These are phyloP conservation scores for Spilogale gracilis DNA, from an alignment of 2,113 vertebrate genomes.

Conservation along the genomic window DNA sequence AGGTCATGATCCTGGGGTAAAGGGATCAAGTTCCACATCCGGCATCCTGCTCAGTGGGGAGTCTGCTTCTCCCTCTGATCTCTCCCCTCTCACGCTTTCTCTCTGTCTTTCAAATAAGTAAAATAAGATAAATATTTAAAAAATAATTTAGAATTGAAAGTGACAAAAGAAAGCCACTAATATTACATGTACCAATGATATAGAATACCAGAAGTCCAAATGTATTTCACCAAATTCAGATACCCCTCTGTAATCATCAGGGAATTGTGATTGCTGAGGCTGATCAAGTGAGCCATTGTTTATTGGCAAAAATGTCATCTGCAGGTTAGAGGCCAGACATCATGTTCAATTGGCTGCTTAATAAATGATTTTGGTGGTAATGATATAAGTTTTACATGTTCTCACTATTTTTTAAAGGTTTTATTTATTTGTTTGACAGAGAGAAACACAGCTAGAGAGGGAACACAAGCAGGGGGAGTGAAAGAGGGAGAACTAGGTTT, in stretches of 20 bases:
- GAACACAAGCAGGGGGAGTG: no score
- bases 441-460: no score
- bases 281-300: not conserved
- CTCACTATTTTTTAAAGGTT: not conserved
- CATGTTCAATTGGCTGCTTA: not conserved
- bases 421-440: no score
- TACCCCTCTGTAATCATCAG: not conserved
- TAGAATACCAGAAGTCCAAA: not conserved
- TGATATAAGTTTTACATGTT: not conserved
- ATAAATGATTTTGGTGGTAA: not conserved
- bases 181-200: not conserved
- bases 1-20: no score
- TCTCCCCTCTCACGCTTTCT: no score
- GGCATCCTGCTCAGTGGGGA: no score
- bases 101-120: no score
- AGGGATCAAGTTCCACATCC: no score
- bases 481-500: no score
- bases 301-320: not conserved
- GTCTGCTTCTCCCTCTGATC: no score
- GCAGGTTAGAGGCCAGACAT: not conserved
- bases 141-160: conserved; percentile 10
- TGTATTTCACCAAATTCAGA: not conserved
- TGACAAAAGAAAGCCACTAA: not conserved
- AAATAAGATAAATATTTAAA: not conserved
- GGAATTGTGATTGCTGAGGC: not conserved